phyloP scores from a whole-genome alignment of 2,797 vertebrate genomes.

The Microctenopoma steveboyesi region DNA sequence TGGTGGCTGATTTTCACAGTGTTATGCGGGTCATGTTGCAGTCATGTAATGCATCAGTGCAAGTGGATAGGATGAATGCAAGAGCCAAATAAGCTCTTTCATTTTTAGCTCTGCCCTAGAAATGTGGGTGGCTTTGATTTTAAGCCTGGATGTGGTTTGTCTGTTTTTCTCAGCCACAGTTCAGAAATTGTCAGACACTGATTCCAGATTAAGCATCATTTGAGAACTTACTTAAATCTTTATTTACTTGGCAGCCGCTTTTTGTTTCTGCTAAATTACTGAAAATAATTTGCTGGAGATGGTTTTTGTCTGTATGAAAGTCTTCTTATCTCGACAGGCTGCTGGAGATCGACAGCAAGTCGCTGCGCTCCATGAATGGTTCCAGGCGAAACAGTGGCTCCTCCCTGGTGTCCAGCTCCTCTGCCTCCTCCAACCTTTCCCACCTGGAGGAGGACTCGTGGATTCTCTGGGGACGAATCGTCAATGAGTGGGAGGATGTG shows the following conservation, averaged over 20 bases:
- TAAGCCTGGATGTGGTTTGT: conserved; percentile 8
- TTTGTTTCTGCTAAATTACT: not conserved
- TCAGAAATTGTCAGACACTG: not conserved
- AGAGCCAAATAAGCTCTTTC: conserved; percentile 12
- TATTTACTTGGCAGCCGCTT: too few species aligned
- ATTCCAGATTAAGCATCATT: not conserved
- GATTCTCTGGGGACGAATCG: conserved; percentile 98
- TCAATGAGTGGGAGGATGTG: conserved; percentile 99
- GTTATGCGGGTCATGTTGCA: not conserved
- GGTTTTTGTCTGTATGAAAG: not conserved
- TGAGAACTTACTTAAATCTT: not conserved
- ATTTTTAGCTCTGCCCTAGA: conserved; percentile 29
- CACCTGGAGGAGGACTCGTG: conserved; percentile 98
- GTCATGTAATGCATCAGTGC: not conserved
- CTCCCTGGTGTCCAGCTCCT: conserved; percentile 97
- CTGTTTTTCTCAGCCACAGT: conserved; percentile 3
- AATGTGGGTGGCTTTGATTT: conserved; percentile 22
- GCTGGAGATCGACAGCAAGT: conserved; percentile 97
- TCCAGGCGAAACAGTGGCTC: conserved; percentile 97
- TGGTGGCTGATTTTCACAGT: not conserved
- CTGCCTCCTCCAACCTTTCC: conserved; percentile 97
- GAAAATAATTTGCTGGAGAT: not conserved
- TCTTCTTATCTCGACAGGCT: conserved; percentile 82
- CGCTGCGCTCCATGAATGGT: conserved; percentile 94
- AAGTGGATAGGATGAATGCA: not conserved